A percentile compares a stretch with the other conserved stretches of the same genome.
Conservation (phyloP, 1,140 invertebrate species). For the Trichonephila clavata region DNA sequence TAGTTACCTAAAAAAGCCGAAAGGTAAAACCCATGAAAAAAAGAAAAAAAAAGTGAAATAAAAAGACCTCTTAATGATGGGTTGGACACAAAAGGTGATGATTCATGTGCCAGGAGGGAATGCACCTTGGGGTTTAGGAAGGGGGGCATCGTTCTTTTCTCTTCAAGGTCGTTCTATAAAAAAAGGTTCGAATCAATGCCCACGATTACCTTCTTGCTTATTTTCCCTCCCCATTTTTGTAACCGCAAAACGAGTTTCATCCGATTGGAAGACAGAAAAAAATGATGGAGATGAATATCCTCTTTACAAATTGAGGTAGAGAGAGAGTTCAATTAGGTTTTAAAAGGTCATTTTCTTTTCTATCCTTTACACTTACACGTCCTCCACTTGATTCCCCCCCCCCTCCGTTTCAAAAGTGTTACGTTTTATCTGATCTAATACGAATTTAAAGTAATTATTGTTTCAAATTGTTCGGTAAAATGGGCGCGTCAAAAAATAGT, state of each 20-base stretch:
- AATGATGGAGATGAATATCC: background rate
- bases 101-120: background rate
- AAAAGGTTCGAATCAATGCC: background rate
- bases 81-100: constrained; percentile 43
- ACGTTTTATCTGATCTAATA: too few relatives aligned
- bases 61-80: constrained; percentile 29
- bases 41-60: background rate
- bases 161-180: constrained; percentile 16
- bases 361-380: background rate
- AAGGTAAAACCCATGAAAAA: background rate
- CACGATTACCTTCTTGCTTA: background rate
- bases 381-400: background rate
- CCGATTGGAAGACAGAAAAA: background rate
- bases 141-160: constrained; percentile 9
- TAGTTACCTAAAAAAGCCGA: background rate
- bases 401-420: too few relatives aligned
- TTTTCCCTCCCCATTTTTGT: background rate
- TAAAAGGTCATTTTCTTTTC: background rate
- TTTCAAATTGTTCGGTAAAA: too few relatives aligned
- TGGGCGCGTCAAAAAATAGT: too few relatives aligned
- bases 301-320: background rate
- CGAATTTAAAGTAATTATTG: too few relatives aligned
- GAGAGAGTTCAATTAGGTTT: constrained; percentile 1
- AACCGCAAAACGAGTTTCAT: constrained; percentile 7
- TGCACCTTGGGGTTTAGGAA: background rate